phyloP scores from a whole-genome alignment of 1,140 invertebrate species.

The Mizuhopecten yessoensis region DNA sequence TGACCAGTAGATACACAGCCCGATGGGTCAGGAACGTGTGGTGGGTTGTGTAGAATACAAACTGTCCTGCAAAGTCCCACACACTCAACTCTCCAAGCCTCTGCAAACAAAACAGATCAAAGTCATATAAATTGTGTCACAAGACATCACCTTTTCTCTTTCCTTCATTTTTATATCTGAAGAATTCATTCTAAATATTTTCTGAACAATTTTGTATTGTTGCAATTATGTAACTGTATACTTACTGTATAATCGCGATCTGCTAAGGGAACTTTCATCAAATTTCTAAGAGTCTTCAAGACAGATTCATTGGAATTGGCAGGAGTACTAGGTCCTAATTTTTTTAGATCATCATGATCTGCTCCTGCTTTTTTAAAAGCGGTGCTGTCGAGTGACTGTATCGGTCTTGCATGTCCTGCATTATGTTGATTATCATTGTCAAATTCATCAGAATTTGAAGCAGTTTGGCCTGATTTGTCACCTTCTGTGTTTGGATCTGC shows the following conservation, averaged over 20 bases:
- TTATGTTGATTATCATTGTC: too few species aligned
- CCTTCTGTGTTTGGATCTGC: not conserved
- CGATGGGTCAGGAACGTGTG: conserved; percentile 47
- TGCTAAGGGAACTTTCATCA: not conserved
- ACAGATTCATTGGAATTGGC: too few species aligned
- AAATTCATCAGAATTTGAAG: not conserved
- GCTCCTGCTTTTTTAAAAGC: not conserved
- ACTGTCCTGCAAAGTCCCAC: conserved; percentile 54
- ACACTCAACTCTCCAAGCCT: conserved; percentile 24
- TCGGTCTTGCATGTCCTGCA: too few species aligned
- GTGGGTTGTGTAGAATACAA: conserved; percentile 51
- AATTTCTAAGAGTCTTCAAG: not conserved
- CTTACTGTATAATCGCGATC: not conserved
- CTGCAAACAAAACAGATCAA: too few species aligned
- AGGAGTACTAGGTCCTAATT: not conserved
- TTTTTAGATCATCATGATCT: too few species aligned
- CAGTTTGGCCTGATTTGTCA: not conserved
- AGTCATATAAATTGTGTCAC: too few species aligned
- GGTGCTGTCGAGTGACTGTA: too few species aligned
- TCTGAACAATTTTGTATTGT: too few species aligned
- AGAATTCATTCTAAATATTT: too few species aligned
- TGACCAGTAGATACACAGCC: conserved; percentile 46
- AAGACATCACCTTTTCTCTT: too few species aligned
- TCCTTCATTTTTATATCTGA: too few species aligned
- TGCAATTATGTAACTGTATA: too few species aligned